Evolutionary conservation across 2,113 vertebrate species (phyloP).

Genomic region (Rhinolophus sinicus): DNA sequence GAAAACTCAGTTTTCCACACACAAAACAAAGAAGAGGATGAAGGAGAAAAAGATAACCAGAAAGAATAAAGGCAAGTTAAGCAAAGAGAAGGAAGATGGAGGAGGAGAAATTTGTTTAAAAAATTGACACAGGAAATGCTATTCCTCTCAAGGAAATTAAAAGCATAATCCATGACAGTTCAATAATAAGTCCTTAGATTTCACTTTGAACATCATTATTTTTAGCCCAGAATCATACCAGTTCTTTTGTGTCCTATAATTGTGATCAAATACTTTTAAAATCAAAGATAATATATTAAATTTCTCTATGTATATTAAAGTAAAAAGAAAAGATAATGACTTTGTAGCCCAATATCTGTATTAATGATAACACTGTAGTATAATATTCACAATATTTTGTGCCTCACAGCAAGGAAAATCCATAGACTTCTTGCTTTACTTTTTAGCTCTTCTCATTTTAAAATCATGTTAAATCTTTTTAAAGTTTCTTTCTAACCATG

Average conservation of each 20-base stretch:
- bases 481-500: background rate
- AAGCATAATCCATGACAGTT: background rate
- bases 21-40: background rate
- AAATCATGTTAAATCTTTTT: conserved; percentile 17
- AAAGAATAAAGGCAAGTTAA: background rate
- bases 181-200: background rate
- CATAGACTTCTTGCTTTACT: background rate
- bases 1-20: background rate
- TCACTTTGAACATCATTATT: background rate
- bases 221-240: background rate
- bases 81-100: background rate
- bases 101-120: background rate
- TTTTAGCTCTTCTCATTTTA: conserved; percentile 14
- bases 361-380: background rate
- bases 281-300: background rate
- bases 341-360: background rate
- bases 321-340: background rate
- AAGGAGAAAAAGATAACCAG: background rate
- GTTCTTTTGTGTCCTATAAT: background rate
- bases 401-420: conserved; percentile 1
- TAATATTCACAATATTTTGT: conserved; percentile 45
- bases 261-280: background rate
- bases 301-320: background rate
- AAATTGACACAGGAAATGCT: background rate
- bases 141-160: background rate